Evolutionary conservation across 2,888 invertebrate species (phyloP), one percentile per base, ranked within the genome.

Genomic region (Limnephilus marmoratus): DNA sequence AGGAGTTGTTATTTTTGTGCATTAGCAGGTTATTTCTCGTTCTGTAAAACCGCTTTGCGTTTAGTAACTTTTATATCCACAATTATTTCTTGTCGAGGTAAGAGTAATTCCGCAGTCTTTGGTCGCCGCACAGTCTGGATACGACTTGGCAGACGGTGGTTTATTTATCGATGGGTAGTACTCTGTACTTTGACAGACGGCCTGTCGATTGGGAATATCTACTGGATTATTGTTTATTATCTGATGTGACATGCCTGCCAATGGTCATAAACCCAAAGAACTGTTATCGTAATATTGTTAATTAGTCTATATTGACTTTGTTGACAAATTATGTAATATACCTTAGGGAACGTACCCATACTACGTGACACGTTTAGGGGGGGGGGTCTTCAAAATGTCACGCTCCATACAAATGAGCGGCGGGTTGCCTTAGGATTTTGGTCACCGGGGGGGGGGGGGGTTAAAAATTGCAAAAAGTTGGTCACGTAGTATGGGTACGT

Each of bases 51-150:
- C 1, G 9, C 24, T 24, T 68, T n/a, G 24, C 7, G 9, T 68
- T 53, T 53, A 53, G 15, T 18, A 53, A 18, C 18, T 68, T 68
- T n/a, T 68, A n/a, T 68, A 68, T 68, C 24, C 24, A 68, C 68
- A 68, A 68, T 68, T 68, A 68, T 68, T 68, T 68, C 24, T 68
- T 68, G 24, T 18, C 68, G 24, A 68, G 24, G 68, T n/a, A n/a
- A n/a, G n/a, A n/a, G n/a, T n/a, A 68, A 68, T 85, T 85, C 24
- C 34, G 85, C n/a, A 41, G 24, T 37, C 81, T 81, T 41, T 80
- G 37, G 88, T 41, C 88, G 88, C 80, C 88, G 41, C 18, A 37
- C 18, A 81, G 88, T 89, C 88, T 89, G 81, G 37, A 89, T 45
- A 12, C 37, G 81, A 80, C 24, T 68, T 68, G 24, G 68, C 68